Conservation (phyloP, 2,113 vertebrate genomes). For the Microtus ochrogaster region DNA sequence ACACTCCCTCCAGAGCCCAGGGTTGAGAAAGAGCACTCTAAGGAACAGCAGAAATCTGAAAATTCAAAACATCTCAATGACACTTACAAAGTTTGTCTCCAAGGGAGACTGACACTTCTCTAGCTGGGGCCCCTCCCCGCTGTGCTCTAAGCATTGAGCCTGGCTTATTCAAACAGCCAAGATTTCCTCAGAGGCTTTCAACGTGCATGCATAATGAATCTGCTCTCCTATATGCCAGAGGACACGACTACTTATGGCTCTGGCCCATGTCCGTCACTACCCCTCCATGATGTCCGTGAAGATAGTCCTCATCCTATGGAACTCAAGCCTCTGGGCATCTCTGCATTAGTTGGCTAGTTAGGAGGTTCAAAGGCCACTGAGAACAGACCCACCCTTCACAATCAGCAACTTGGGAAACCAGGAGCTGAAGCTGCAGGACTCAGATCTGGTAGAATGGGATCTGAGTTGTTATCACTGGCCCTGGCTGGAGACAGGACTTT, state of each 20-base stretch:
- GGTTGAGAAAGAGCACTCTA: background rate
- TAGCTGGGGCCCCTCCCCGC: background rate
- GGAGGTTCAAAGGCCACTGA: background rate
- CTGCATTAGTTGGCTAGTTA: background rate
- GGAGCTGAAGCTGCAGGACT: background rate
- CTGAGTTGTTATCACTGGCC: background rate
- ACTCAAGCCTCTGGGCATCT: background rate
- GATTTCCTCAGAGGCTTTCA: background rate
- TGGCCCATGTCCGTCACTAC: too few species aligned
- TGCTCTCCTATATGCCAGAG: background rate
- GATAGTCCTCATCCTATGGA: background rate
- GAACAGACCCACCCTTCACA: background rate
- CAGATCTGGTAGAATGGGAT: background rate
- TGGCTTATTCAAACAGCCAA: background rate
- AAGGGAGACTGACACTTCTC: background rate
- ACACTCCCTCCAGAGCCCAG: background rate
- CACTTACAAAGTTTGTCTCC: background rate
- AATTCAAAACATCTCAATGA: slow-evolving; percentile 27
- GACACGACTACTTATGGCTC: background rate
- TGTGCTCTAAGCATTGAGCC: background rate
- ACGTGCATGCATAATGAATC: background rate
- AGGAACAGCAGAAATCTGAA: background rate
- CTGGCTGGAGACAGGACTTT: background rate
- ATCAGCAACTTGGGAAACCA: background rate
- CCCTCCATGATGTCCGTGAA: background rate